phyloP scores from a whole-genome alignment of 2,113 vertebrate species.

The Carassius carassius region DNA sequence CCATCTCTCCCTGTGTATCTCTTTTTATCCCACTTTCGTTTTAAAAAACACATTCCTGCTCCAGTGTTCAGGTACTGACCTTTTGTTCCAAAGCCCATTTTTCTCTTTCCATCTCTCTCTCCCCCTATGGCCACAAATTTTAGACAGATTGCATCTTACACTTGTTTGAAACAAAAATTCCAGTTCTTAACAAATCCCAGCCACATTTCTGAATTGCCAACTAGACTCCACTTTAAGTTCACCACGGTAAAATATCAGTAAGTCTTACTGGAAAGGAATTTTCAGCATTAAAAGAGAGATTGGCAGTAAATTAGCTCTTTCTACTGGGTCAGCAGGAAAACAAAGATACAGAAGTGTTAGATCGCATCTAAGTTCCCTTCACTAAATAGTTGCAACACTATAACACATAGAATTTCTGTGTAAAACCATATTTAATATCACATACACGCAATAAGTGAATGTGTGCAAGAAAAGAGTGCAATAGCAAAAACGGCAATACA shows the following conservation, averaged over 20 bases:
- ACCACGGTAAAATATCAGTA: neutral
- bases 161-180: neutral
- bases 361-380: too few relatives aligned
- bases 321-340: too few relatives aligned
- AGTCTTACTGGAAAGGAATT: neutral
- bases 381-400: too few relatives aligned
- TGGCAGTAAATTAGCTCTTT: too few relatives aligned
- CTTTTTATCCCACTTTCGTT: constrained; percentile 29
- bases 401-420: too few relatives aligned
- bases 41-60: constrained; percentile 4
- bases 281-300: too few relatives aligned
- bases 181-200: neutral
- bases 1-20: constrained; percentile 25
- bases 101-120: neutral
- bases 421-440: too few relatives aligned
- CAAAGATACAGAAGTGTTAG: too few relatives aligned
- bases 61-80: neutral
- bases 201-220: neutral
- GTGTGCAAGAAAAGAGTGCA: too few relatives aligned
- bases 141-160: neutral
- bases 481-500: too few relatives aligned
- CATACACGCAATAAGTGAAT: too few relatives aligned
- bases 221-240: neutral
- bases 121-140: constrained; percentile 1
- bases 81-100: neutral